Percentiles rank a stretch among this genome's conserved stretches.
Conservation (phyloP, 35 echinoderm and acorn worm species). For the Chiridota heheva region DNA sequence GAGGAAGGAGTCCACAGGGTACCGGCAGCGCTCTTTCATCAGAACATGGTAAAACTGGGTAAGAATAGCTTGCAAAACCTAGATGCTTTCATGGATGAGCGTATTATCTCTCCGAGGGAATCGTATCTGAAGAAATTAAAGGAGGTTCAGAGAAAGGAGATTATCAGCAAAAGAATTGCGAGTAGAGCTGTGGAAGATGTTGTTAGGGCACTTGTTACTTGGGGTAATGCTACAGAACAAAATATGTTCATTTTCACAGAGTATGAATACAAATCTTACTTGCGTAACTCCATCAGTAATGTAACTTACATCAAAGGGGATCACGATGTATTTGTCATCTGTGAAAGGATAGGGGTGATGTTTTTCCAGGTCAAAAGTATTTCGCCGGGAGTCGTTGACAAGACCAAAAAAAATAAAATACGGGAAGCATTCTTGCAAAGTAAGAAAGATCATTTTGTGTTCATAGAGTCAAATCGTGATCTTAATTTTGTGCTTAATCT, state of each 20-base stretch:
- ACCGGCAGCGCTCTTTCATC: too few relatives aligned
- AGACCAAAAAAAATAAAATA: slow-evolving; percentile 20
- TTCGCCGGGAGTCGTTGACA: not conserved
- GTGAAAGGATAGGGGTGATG: slow-evolving; percentile 12
- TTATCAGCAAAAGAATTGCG: slow-evolving; percentile 11
- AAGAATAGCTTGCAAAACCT: too few relatives aligned
- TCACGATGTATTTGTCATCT: slow-evolving; percentile 37
- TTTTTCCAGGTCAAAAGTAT: slow-evolving; percentile 49
- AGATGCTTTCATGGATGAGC: too few relatives aligned
- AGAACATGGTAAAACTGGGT: too few relatives aligned
- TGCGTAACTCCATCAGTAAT: not conserved
- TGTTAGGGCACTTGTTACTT: not conserved
- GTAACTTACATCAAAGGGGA: slow-evolving; percentile 31
- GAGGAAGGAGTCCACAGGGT: too few relatives aligned
- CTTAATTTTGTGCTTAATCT: not conserved
- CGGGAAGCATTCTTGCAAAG: not conserved
- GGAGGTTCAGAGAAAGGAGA: too few relatives aligned
- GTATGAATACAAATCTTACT: slow-evolving; percentile 28
- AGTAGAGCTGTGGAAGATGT: slow-evolving; percentile 27
- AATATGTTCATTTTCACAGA: slow-evolving; percentile 44
- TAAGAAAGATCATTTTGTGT: slow-evolving; percentile 41
- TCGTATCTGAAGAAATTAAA: too few relatives aligned
- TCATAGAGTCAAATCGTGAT: slow-evolving; percentile 39
- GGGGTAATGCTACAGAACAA: not conserved
- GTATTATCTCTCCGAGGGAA: too few relatives aligned